A percentile compares a stretch with the other conserved stretches of the same genome.
Conservation (phyloP, 1,140 invertebrate species). For the Phocides pigmalion region DNA sequence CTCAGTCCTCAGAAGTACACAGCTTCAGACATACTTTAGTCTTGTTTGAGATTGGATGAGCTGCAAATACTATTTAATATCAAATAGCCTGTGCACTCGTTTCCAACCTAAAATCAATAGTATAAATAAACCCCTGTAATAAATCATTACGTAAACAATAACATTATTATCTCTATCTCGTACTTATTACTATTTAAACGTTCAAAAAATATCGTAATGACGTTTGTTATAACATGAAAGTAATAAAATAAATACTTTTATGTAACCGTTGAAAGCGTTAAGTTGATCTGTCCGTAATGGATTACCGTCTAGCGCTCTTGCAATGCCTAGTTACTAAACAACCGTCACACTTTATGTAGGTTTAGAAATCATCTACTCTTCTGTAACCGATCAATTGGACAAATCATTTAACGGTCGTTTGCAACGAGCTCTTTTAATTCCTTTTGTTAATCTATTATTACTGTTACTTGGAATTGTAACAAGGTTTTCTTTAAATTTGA, state of each 20-base stretch:
- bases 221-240: not conserved
- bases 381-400: conserved; percentile 10
- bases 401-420: conserved; percentile 6
- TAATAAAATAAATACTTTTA: not conserved
- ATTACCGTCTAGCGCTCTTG: not conserved
- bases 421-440: not conserved
- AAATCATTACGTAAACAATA: too few species aligned
- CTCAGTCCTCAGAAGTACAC: too few species aligned
- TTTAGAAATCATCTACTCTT: conserved; percentile 8
- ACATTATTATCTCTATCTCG: too few species aligned
- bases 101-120: too few species aligned
- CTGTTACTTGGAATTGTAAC: not conserved
- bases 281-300: not conserved
- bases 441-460: not conserved
- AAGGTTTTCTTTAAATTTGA: not conserved
- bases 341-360: not conserved
- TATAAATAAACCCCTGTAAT: too few species aligned
- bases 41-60: too few species aligned
- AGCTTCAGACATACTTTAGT: too few species aligned
- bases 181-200: too few species aligned
- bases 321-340: conserved; percentile 2
- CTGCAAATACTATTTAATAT: too few species aligned
- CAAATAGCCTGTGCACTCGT: too few species aligned
- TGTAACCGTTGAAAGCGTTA: conserved; percentile 9
- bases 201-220: conserved; percentile 1